Percentiles rank a stretch among this genome's conserved stretches.
Evolutionary conservation across 2,113 vertebrate genomes (phyloP).

Genomic region (Aegotheles bennettii): DNA sequence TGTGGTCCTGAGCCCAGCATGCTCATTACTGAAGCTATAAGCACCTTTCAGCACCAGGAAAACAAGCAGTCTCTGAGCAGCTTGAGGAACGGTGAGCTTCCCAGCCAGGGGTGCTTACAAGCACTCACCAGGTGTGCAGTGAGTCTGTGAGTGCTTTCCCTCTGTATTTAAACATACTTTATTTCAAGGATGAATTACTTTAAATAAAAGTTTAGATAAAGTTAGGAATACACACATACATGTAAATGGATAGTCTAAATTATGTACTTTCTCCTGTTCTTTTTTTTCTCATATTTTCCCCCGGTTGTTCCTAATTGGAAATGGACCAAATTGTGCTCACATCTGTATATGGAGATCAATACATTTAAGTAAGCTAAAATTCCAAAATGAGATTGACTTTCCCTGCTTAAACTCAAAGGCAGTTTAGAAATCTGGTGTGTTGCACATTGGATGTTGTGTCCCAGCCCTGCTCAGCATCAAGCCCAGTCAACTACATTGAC

Average conservation of each 20-base stretch:
- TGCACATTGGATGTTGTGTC: background rate
- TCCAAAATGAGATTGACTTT: background rate
- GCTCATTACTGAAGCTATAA: background rate
- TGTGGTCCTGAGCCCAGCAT: background rate
- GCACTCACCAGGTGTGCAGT: background rate
- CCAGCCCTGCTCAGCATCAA: background rate
- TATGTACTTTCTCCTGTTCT: background rate
- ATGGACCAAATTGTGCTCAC: background rate
- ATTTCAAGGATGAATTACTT: background rate
- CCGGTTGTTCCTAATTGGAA: background rate
- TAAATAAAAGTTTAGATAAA: background rate
- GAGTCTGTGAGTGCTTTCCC: background rate
- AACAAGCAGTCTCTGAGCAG: fast-evolving
- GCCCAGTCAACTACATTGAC: background rate
- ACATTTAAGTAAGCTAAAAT: background rate
- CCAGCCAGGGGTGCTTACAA: background rate
- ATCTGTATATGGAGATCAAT: background rate
- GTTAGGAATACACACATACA: background rate
- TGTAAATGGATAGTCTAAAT: background rate
- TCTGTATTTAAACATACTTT: background rate
- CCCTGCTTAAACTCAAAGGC: background rate
- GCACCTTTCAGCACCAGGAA: background rate
- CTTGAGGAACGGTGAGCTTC: background rate
- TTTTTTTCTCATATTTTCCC: background rate
- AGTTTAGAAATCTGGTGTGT: background rate